phyloP scores from a whole-genome alignment of 2,797 vertebrate genomes.

The Cossypha dichroa region DNA sequence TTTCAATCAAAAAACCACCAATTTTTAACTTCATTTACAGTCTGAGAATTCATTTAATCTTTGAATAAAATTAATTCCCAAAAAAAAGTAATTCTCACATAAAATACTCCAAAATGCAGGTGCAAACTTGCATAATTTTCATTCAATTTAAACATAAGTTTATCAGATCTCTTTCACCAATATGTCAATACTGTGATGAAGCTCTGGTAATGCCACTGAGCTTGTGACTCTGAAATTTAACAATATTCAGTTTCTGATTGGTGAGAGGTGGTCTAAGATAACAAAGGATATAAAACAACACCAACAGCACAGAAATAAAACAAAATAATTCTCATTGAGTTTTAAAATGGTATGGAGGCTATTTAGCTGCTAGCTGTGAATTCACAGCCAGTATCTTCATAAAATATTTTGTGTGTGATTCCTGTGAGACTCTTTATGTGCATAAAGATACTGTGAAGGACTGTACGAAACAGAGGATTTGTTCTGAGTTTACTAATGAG shows the following conservation, averaged over 20 bases:
- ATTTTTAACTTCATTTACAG: background rate
- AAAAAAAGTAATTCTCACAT: background rate
- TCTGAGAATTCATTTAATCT: background rate
- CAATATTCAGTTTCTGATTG: background rate
- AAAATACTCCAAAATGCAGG: background rate
- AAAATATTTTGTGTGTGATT: background rate
- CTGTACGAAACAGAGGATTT: background rate
- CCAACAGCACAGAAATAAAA: background rate
- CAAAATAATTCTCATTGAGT: background rate
- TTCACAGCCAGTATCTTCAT: background rate
- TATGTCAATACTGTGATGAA: background rate
- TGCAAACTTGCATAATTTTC: fast-evolving
- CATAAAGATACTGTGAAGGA: background rate
- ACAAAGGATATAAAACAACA: background rate
- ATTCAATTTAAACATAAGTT: background rate
- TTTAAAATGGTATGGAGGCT: background rate
- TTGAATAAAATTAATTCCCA: background rate
- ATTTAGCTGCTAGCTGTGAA: background rate
- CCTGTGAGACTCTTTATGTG: background rate
- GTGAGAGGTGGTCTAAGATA: background rate
- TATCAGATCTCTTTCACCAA: background rate
- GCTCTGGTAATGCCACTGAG: background rate
- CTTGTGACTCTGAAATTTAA: background rate
- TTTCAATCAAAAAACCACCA: fast-evolving
- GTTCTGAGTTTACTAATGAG: background rate